Evolutionary conservation across 2,797 vertebrate genomes (phyloP), one percentile per base, ranked within the genome.

Genomic region (Chloroceryle amazona): DNA sequence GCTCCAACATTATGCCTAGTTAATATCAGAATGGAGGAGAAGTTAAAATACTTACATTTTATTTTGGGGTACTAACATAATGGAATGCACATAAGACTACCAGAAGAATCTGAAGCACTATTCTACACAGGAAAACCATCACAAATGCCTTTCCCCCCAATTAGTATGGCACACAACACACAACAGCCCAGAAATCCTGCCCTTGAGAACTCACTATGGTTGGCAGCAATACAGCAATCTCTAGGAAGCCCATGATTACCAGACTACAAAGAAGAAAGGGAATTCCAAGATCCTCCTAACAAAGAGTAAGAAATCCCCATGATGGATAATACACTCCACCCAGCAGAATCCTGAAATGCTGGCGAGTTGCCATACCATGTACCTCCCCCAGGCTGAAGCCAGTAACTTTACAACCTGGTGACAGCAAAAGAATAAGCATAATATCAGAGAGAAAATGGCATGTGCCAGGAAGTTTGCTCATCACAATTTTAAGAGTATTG

Each of bases 391-490:
- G 26, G 23, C 19, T 23, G 16, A 62, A 67, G 26, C 4, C 18
- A 66, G 1, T n/a, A 55, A 68, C 47, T 14, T 73, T 14, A 68
- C 1, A 7, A 76, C 3, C 66, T 28, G 3, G 3, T 28, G 29
- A 54, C 61, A 74, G 35, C 10, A 47, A 55, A 86, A 81, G 8
- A 23, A 10, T 1, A 0, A 84, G 61, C 2, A 3, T 5, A 65
- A 51, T 10, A 54, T 33, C 23, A 80, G 44, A 60, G 20, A 54
- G 9, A 89, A 72, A 74, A 41, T 1, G 4, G 20, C 37, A 71
- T 0, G 1, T 33, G 31, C 35, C 39, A 75, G 42, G 39, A 66
- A 84, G 11, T 0, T 0, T 10, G 23, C 26, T 66, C 12, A 75
- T 0, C 73, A 31, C 37, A 49, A 35, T 47, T 74, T 79, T 12